Evolutionary conservation across 2,113 vertebrate genomes (phyloP), one percentile per base, ranked within the genome.

Genomic region (Anoura caudifer): DNA sequence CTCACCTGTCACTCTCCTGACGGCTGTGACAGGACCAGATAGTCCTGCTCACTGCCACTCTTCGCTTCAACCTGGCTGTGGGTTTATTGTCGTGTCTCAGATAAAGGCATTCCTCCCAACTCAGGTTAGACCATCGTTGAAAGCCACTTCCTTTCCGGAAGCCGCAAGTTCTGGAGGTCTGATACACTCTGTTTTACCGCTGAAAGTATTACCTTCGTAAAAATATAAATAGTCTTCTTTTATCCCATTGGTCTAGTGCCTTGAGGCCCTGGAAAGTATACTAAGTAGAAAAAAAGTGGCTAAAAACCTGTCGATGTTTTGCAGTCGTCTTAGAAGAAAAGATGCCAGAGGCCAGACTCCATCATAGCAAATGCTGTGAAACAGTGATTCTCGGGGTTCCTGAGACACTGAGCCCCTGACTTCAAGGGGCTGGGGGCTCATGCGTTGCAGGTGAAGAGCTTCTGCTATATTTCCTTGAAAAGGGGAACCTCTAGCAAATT

Each of bases 1-100:
- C 70, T 90, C 79, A 15, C 84, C 59, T 88, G 92, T 70, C 93
- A 86, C 95, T 73, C 16, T 52, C 63, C 47, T 20, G 73, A 65
- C 43, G 77, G 31, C 73, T 54, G 24, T 54, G 85, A 96, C 76
- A 97, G 76, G 20, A 47, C 56, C 80, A 87, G 97, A 97, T 3
- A 94, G 76, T 15, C 56, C 70, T 14, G 8, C 38, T 80, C 86
- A 17, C 43, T 14, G 36, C 47, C 92, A 91, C 89, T 75, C 92
- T 41, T 73, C 47, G 43, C 59, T 13, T 36, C 14, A 15, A 3
- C 9, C 20, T 47, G 31, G 87, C 43, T 67, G 38, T 28, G 31
- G 22, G 72, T 5, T 38, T 7, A 41, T 0, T 20, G 26, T n/a
- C 2, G 12, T 24, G 24, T 52, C 61, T 5, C 19, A 36, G 76